These are phyloP conservation scores for Silurus aristotelis DNA, from an alignment of 2,797 vertebrate species.

Conservation along the genomic window DNA sequence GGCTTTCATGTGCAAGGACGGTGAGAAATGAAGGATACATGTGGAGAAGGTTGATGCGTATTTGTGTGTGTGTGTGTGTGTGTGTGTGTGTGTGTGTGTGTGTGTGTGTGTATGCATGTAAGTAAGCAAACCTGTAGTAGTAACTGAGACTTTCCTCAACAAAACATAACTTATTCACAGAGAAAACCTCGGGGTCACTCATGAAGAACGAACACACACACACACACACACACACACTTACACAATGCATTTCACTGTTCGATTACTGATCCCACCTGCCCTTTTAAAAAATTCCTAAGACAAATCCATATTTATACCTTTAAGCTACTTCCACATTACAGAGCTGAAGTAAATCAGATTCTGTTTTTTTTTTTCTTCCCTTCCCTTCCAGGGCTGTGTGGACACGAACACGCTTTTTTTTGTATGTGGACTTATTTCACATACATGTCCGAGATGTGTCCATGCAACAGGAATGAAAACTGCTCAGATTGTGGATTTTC, in stretches of 20 bases:
- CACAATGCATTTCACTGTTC: neutral
- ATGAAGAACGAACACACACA: neutral
- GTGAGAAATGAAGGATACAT: conserved; percentile 34
- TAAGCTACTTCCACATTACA: neutral
- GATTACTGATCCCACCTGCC: neutral
- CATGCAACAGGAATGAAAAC: neutral
- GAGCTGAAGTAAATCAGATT: neutral
- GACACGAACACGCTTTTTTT: neutral
- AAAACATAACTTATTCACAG: conserved; percentile 47
- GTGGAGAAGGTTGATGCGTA: conserved; percentile 23
- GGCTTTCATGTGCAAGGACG: conserved; percentile 37
- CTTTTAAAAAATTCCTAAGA: neutral
- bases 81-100: neutral
- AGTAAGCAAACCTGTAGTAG: conserved; percentile 8
- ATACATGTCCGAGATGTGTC: neutral
- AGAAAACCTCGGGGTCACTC: conserved; percentile 27
- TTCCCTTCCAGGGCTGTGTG: neutral
- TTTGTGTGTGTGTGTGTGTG: neutral
- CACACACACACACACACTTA: neutral
- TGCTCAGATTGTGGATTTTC: neutral
- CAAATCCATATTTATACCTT: neutral
- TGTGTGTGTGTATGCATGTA: no score
- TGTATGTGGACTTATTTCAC: neutral
- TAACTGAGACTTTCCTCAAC: conserved; percentile 32
- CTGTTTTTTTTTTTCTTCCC: no score